Evolutionary conservation across 1,140 invertebrate species (phyloP).

Genomic region (Rhynchophorus ferrugineus): DNA sequence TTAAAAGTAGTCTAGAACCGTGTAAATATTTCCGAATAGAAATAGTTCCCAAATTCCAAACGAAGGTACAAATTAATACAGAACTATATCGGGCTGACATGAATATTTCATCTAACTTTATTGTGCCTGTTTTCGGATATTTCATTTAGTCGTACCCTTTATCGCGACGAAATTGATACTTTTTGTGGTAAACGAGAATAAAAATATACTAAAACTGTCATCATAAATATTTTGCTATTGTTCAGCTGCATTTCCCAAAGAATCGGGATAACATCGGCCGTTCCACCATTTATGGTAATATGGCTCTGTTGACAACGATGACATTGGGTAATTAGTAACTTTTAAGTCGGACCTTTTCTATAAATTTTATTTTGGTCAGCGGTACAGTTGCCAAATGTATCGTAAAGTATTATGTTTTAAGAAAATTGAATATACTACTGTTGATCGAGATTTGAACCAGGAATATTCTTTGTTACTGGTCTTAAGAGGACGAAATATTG

Average conservation of each 20-base stretch:
- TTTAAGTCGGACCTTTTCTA: background rate
- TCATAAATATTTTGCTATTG: background rate
- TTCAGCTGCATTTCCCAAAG: background rate
- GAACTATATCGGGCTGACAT: too few relatives aligned
- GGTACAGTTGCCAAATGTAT: background rate
- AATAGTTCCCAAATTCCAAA: too few relatives aligned
- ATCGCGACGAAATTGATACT: background rate
- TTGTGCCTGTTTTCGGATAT: background rate
- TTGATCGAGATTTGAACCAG: too few relatives aligned
- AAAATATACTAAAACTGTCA: background rate
- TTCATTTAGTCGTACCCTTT: background rate
- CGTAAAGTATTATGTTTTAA: too few relatives aligned
- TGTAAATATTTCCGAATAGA: too few relatives aligned
- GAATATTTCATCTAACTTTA: too few relatives aligned
- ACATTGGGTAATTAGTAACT: conserved; percentile 3
- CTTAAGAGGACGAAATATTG: too few relatives aligned
- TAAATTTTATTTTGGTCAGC: background rate
- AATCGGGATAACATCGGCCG: background rate
- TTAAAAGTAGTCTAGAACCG: too few relatives aligned
- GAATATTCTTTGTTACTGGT: too few relatives aligned
- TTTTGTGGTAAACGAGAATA: background rate
- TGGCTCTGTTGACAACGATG: background rate
- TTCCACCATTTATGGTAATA: conserved; percentile 1
- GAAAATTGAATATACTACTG: too few relatives aligned
- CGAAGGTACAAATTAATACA: too few relatives aligned